Percentiles rank a stretch among this genome's conserved stretches.
These are phyloP conservation scores for Plecotus auritus DNA, from an alignment of 2,113 vertebrate genomes.

Conservation along the genomic window DNA sequence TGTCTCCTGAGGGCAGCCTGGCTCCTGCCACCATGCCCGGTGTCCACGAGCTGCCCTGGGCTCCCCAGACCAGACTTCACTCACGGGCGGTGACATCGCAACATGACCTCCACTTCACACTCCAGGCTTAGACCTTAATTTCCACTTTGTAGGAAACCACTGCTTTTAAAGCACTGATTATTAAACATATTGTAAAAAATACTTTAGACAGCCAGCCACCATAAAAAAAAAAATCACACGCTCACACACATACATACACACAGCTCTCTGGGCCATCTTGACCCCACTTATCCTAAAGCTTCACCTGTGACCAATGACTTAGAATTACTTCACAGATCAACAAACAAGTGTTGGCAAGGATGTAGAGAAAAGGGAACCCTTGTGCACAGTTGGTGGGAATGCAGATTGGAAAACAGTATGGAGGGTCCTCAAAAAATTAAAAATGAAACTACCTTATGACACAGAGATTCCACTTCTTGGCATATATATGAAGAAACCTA, in stretches of 20 bases:
- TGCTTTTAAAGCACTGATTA: constrained; percentile 75
- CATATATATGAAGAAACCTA: background rate
- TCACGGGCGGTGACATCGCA: background rate
- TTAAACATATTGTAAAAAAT: constrained; percentile 68
- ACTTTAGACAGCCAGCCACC: constrained; percentile 64
- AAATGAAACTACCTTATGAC: background rate
- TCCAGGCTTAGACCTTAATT: background rate
- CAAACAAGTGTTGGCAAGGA: background rate
- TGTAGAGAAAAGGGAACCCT: background rate
- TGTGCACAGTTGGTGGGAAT: background rate
- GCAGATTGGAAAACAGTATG: background rate
- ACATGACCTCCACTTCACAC: background rate
- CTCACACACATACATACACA: background rate
- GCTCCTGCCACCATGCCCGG: background rate
- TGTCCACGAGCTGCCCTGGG: background rate
- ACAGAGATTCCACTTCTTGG: background rate
- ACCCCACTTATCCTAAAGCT: background rate
- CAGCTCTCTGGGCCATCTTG: background rate
- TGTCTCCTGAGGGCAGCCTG: background rate
- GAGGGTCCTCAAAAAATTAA: background rate
- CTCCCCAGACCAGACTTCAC: background rate
- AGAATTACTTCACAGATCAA: background rate
- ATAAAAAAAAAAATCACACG: constrained; percentile 32
- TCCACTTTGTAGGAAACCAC: constrained; percentile 58
- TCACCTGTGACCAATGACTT: background rate